Percentiles rank a stretch among this genome's conserved stretches.
Evolutionary conservation across 2,888 invertebrate species (phyloP).

Genomic region (Conus canariensis): DNA sequence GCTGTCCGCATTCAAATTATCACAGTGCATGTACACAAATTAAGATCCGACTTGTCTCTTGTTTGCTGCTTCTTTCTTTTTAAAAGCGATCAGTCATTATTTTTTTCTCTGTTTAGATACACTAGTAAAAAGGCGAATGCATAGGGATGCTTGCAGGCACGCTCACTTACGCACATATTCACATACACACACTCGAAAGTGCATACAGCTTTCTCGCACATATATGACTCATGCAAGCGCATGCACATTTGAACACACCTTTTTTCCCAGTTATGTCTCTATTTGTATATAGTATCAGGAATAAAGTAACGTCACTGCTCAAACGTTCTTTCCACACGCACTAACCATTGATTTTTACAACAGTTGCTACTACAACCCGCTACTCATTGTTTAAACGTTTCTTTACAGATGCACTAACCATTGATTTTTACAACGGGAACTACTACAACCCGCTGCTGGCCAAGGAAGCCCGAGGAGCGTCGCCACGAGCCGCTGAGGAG

Average conservation of each 20-base stretch:
- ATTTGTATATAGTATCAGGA: no score
- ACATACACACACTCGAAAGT: neutral
- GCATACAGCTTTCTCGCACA: neutral
- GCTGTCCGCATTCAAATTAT: no score
- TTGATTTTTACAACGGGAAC: slow-evolving; percentile 61
- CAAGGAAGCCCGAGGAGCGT: neutral
- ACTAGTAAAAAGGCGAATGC: neutral
- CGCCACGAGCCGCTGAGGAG: neutral
- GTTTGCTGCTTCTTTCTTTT: no score
- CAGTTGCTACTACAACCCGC: no score
- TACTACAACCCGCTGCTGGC: slow-evolving; percentile 27
- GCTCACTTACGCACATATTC: neutral
- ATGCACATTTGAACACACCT: no score
- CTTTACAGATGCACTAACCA: slow-evolving; percentile 67
- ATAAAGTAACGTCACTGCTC: no score
- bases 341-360: no score
- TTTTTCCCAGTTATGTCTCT: no score
- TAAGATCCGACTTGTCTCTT: no score
- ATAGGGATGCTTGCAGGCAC: neutral
- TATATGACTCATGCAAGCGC: neutral
- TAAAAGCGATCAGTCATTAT: no score
- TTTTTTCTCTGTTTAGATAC: neutral
- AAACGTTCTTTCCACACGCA: no score
- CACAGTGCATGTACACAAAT: no score
- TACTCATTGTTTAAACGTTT: neutral